Base-by-base conservation (phyloP, 2,797 vertebrate genomes). In the Cossypha polioptera region DNA sequence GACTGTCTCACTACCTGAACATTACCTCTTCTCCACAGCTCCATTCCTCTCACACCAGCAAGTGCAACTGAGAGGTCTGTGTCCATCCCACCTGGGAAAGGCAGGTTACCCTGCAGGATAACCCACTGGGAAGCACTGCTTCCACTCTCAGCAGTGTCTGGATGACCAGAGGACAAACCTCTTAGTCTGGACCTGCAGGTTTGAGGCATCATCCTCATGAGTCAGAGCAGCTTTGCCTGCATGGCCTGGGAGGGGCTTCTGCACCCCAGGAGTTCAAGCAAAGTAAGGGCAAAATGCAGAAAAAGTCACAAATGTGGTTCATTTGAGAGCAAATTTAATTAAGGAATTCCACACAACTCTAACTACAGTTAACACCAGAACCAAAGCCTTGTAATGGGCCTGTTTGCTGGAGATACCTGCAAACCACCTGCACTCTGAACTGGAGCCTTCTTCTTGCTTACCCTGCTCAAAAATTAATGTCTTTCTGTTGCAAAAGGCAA, bases 401-500 rank as follows among this genome's bases (percentile, higher is more conserved):
- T 33, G 12, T n/a, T 91, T 85, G 26, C 45, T 62, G 25, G 16
- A 33, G 54, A 45, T 28, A 45, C 4, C 47, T 61, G 38, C 47
- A 53, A 61, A 45, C 4, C 21, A 51, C 16, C 13, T 66, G 31
- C 22, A 21, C 14, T 35, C 71, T 6, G 2, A 82, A 58, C 16
- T 43, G 63, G 22, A 88, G 38, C 29, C 28, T 76, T 76, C 71
- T 74, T 11, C 45, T 35, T 54, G 28, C 31, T 62, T 51, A 69
- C 2, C 4, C 11, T 51, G 28, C 40, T 48, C 26, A 83, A 83
- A 83, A 88, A 83, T 18, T 18, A 74, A 36, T 19, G 61, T 38
- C 21, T 86, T 85, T 68, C 47, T 36, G 9, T 43, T 79, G n/a
- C 50, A 96, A 94, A 88, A 95, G 62, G 47, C 11, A 82, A 77